Base-by-base conservation (phyloP, 2,888 invertebrate species). In the Rutpela maculata region DNA sequence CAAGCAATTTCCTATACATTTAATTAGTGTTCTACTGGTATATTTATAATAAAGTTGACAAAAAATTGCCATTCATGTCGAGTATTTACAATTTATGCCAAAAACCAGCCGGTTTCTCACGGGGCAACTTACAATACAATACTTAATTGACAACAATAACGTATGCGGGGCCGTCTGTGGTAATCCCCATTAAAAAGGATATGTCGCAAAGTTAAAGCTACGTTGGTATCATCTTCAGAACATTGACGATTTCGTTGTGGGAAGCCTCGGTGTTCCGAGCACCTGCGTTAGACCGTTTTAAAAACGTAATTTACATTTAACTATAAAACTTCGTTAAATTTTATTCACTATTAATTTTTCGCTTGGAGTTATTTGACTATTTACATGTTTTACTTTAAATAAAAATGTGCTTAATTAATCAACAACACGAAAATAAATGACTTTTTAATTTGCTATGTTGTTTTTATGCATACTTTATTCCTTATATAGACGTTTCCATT, bases 211-310 rank as follows among this genome's bases (percentile, higher is more conserved):
- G 70, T 22, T 56, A 43, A 38, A 70, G 69, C 22, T 43, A 22
- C 35, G 43, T 55, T 62, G 72, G 69, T 57, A 59, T 57, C 69
- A 57, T 72, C 70, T 57, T 70, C 18, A 12, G 60, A 19, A 70
- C 43, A 43, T 43, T 70, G 70, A 43, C 22, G 70, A 59, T 38
- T 70, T 60, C 67, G 22, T 26, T 67, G 70, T 63, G 63, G 55
- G 63, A 72, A 72, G 50, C 55, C n/a, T 38, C 17, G 11, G 50
- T 50, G 15, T 19, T 59, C 19, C 55, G 26, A 55, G 22, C 72
- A 72, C 72, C 72, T 72, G 72, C 72, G 43, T 55, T 68, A 38
- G 70, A 59, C 55, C 17, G 71, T 60, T 70, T 60, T 31, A 11
- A 63, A 59, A 22, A 43, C 18, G 26, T 63, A 22, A 63, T 72